A percentile compares a stretch with the other conserved stretches of the same genome.
phyloP scores from a whole-genome alignment of 1,140 invertebrate species.

The fruit fly (Drosophila melanogaster) region DNA sequence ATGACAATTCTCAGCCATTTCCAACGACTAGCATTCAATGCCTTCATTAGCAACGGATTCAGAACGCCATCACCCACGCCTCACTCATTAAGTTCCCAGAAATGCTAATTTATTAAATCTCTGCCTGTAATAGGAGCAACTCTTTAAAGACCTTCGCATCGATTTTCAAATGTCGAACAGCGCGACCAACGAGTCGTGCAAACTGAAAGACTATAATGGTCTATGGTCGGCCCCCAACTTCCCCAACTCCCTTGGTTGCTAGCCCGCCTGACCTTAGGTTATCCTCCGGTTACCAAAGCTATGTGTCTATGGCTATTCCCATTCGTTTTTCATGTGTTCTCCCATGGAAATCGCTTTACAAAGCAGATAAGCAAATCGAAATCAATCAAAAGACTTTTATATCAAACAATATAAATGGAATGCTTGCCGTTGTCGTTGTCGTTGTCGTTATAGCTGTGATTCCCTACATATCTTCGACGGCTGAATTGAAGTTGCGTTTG shows the following conservation, averaged over 20 bases:
- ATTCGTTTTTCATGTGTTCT: conserved; percentile 7
- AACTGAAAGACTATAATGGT: conserved; percentile 46
- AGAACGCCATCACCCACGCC: conserved; percentile 22
- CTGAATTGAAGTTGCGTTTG: conserved; percentile 61
- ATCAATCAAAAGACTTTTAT: conserved; percentile 77
- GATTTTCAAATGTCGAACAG: conserved; percentile 38
- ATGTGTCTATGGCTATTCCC: conserved; percentile 16
- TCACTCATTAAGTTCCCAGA: conserved; percentile 39
- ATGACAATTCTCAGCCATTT: conserved; percentile 33
- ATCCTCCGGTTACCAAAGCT: conserved; percentile 55
- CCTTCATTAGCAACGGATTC: conserved; percentile 39
- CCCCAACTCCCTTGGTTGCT: neutral
- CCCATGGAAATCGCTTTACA: conserved; percentile 64
- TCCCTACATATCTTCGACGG: conserved; percentile 31
- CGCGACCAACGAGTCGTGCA: conserved; percentile 28
- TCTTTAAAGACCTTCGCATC: conserved; percentile 35
- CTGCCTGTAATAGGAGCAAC: conserved; percentile 36
- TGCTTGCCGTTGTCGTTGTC: conserved; percentile 20
- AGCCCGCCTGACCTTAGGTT: conserved; percentile 46
- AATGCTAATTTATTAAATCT: conserved; percentile 42
- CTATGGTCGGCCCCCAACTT: conserved; percentile 1
- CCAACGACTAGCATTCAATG: conserved; percentile 9
- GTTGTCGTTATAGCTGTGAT: conserved; percentile 47
- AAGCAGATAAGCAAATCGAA: conserved; percentile 62
- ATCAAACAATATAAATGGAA: conserved; percentile 75